phyloP scores from a whole-genome alignment of 2,888 invertebrate genomes.

The Acanthopleura granulata region DNA sequence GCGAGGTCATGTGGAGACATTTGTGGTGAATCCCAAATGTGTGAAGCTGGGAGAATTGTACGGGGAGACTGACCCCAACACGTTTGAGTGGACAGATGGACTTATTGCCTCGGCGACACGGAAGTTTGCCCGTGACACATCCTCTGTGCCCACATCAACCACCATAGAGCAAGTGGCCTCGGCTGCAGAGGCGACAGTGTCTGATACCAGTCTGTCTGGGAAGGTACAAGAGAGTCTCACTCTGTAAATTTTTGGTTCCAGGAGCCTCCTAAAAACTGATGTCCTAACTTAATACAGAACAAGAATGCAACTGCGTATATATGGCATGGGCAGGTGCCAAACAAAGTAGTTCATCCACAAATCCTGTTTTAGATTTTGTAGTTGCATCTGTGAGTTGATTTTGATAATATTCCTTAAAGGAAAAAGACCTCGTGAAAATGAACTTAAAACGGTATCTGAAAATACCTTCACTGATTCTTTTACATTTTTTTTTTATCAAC shows the following conservation, averaged over 20 bases:
- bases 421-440: no score
- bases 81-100: constrained; percentile 69
- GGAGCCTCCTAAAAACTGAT: no score
- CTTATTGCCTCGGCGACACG: constrained; percentile 66
- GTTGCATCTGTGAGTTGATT: no score
- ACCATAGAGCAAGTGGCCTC: neutral
- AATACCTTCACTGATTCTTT: no score
- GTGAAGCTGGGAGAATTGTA: constrained; percentile 67
- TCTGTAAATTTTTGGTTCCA: constrained; percentile 28
- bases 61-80: constrained; percentile 67
- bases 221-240: neutral
- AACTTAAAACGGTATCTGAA: no score
- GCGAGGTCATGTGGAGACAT: constrained; percentile 67
- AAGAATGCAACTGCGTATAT: no score
- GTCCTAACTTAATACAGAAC: no score
- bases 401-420: no score
- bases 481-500: no score
- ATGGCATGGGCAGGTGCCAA: no score
- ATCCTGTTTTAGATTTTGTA: no score
- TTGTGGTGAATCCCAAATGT: constrained; percentile 68
- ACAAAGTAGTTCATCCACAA: no score
- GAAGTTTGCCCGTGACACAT: constrained; percentile 56
- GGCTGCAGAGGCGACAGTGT: neutral
- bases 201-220: neutral
- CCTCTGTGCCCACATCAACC: constrained; percentile 6